A percentile compares a stretch with the other conserved stretches of the same genome.
Conservation (phyloP, 2,113 vertebrate species). For the Leucopsar rothschildi region DNA sequence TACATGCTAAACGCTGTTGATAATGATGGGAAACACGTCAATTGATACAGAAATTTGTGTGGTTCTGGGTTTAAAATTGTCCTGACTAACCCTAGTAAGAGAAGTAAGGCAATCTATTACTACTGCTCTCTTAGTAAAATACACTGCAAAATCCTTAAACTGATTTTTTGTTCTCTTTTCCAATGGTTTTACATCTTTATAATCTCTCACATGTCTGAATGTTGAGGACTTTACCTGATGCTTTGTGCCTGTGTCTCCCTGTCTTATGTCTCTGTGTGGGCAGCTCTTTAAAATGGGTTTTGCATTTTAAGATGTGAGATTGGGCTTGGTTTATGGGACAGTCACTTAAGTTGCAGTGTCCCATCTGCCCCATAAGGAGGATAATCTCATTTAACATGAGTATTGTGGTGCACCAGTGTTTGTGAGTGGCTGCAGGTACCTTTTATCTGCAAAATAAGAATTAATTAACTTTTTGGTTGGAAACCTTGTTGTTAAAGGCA, state of each 20-base stretch:
- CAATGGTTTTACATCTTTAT: not conserved
- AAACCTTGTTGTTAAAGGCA: not conserved
- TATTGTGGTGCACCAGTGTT: not conserved
- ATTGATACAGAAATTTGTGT: not conserved
- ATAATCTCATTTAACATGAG: not conserved
- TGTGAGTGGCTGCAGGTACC: not conserved
- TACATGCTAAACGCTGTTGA: not conserved
- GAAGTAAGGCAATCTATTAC: not conserved
- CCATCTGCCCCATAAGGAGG: not conserved
- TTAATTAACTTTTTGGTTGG: not conserved
- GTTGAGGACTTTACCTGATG: not conserved
- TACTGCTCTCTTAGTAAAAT: not conserved
- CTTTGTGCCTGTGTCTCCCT: not conserved
- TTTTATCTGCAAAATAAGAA: not conserved
- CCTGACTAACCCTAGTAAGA: not conserved
- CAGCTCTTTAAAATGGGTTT: not conserved
- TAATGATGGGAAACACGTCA: not conserved
- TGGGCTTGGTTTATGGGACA: not conserved
- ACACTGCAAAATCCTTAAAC: not conserved
- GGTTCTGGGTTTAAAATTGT: not conserved
- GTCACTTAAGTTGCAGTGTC: not conserved
- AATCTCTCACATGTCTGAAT: not conserved
- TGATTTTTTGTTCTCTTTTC: not conserved
- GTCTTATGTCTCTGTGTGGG: fast-evolving
- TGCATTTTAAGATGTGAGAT: not conserved